Evolutionary conservation across 2,113 vertebrate species (phyloP).

Genomic region (Sapajus apella): DNA sequence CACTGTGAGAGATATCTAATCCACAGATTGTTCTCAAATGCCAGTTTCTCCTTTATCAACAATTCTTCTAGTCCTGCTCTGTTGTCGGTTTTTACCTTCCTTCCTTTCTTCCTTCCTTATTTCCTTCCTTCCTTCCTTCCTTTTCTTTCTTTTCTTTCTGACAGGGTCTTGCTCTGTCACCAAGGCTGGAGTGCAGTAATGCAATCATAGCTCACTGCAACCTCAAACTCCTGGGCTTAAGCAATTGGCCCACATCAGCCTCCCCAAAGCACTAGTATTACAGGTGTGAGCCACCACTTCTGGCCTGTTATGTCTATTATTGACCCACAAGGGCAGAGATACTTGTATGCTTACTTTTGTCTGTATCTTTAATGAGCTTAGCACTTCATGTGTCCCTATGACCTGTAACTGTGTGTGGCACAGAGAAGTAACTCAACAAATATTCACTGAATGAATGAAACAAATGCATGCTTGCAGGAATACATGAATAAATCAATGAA

Average conservation of each 20-base stretch:
- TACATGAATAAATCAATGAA: background rate
- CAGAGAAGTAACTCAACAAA: background rate
- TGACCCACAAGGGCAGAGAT: background rate
- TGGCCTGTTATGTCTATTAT: background rate
- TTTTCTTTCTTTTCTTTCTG: background rate
- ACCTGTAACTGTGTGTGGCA: background rate
- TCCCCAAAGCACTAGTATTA: background rate
- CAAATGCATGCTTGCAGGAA: background rate
- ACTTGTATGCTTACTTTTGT: background rate
- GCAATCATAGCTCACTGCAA: background rate
- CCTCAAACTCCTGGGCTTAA: background rate
- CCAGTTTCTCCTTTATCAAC: too few relatives aligned
- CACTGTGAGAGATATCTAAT: too few relatives aligned
- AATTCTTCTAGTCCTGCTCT: too few relatives aligned
- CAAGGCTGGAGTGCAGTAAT: background rate
- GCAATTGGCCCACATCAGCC: background rate
- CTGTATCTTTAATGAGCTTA: constrained; percentile 8
- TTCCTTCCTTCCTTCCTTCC: too few relatives aligned
- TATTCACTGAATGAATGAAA: background rate
- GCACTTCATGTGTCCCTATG: background rate
- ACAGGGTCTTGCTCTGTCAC: background rate
- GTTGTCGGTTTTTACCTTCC: background rate
- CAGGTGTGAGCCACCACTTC: background rate
- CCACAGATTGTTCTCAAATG: too few relatives aligned
- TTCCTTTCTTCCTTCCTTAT: too few relatives aligned